These are phyloP conservation scores for Diprion similis DNA, from an alignment of 1,140 invertebrate genomes.

Conservation along the genomic window DNA sequence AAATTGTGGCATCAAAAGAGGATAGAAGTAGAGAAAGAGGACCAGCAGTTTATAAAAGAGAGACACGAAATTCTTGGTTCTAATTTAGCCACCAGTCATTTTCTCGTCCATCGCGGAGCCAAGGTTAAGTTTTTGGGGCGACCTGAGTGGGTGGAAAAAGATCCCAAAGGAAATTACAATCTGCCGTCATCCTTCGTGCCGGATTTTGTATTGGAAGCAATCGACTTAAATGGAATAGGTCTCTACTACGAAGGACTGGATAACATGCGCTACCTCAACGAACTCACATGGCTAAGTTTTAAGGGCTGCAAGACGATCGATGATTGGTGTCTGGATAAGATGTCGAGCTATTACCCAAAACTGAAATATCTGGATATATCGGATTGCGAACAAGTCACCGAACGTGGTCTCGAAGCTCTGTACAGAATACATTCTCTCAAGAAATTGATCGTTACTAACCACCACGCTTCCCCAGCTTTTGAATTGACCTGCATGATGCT, in stretches of 20 bases:
- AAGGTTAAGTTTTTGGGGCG: conserved; percentile 71
- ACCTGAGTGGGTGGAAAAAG: conserved; percentile 65
- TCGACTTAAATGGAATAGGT: conserved; percentile 70
- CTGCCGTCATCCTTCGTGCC: conserved; percentile 67
- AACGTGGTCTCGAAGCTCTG: conserved; percentile 70
- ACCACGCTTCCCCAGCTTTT: conserved; percentile 44
- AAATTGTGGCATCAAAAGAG: conserved; percentile 57
- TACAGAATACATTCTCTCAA: conserved; percentile 68
- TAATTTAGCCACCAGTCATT: conserved; percentile 79
- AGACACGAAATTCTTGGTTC: conserved; percentile 65
- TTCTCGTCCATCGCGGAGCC: conserved; percentile 71
- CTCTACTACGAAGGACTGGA: conserved; percentile 76
- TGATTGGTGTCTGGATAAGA: conserved; percentile 78
- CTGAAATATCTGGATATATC: conserved; percentile 79
- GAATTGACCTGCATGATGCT: conserved; percentile 67
- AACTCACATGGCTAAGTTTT: conserved; percentile 72
- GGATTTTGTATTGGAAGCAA: conserved; percentile 67
- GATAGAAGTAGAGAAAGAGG: conserved; percentile 41
- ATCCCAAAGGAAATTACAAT: conserved; percentile 56
- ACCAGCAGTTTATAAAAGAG: conserved; percentile 59
- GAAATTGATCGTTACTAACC: conserved; percentile 62
- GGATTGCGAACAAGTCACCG: conserved; percentile 70
- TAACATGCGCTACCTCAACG: conserved; percentile 68
- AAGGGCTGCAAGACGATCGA: conserved; percentile 70
- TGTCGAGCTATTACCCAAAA: conserved; percentile 66